These are phyloP conservation scores for Ctenopoma kingsleyae DNA, from an alignment of 2,797 vertebrate species.

Conservation along the genomic window DNA sequence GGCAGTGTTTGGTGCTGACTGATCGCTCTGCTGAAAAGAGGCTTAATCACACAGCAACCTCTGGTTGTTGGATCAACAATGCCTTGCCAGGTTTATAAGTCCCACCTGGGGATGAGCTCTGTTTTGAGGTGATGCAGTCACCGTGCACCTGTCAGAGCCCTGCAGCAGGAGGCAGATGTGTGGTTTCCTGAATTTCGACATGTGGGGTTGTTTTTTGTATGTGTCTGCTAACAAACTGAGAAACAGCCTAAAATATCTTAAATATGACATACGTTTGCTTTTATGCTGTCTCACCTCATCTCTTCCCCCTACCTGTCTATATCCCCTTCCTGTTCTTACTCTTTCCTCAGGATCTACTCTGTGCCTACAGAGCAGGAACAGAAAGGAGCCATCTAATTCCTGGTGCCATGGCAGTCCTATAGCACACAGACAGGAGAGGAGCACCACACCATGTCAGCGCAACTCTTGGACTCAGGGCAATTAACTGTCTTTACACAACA, in stretches of 20 bases:
- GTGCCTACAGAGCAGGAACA: slow-evolving; percentile 83
- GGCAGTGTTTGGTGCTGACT: slow-evolving; percentile 77
- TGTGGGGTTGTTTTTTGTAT: slow-evolving; percentile 29
- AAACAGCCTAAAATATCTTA: slow-evolving; percentile 45
- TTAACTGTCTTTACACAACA: slow-evolving; percentile 66
- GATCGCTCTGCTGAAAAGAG: slow-evolving; percentile 82
- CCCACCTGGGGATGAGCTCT: slow-evolving; percentile 76
- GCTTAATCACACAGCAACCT: slow-evolving; percentile 86
- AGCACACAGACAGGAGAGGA: slow-evolving; percentile 48
- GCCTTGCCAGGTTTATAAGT: slow-evolving; percentile 69
- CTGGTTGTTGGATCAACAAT: slow-evolving; percentile 83
- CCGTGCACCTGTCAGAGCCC: slow-evolving; percentile 67
- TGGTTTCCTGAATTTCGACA: slow-evolving; percentile 43
- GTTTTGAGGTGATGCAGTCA: slow-evolving; percentile 68
- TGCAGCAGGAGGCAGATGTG: slow-evolving; percentile 37
- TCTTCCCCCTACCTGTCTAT: not conserved
- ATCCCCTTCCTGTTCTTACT: slow-evolving; percentile 20
- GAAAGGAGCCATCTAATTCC: slow-evolving; percentile 79
- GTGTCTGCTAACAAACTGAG: slow-evolving; percentile 40
- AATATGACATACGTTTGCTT: slow-evolving; percentile 43
- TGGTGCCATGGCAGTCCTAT: slow-evolving; percentile 32
- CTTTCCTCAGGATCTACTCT: slow-evolving; percentile 79
- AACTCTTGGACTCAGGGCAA: slow-evolving; percentile 61
- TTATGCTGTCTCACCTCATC: slow-evolving; percentile 23
- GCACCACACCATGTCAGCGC: slow-evolving; percentile 38